Conservation (phyloP, 2,888 invertebrate species). For the Drosophila kanekoi region DNA sequence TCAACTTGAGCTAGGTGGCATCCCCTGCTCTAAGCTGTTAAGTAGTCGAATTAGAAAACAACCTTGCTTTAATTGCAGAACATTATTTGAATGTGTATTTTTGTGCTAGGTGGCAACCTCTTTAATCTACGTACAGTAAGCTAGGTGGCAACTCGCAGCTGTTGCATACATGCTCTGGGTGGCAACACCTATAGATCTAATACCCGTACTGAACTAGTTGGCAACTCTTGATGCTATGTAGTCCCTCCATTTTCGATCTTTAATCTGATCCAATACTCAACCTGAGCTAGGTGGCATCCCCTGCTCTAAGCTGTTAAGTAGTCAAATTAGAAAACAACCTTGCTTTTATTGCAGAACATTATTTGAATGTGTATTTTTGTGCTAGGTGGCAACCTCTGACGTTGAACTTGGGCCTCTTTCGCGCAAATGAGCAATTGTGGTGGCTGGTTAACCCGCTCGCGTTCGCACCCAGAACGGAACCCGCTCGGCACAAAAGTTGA, state of each 20-base stretch:
- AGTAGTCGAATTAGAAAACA: no score
- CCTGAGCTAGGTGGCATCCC: neutral
- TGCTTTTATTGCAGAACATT: no score
- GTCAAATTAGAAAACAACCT: no score
- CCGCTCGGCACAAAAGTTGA: slow-evolving; percentile 60
- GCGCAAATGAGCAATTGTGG: slow-evolving; percentile 13
- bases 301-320: no score
- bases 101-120: neutral
- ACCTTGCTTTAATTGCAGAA: no score
- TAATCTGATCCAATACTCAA: neutral
- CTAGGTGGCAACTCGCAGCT: slow-evolving; percentile 1
- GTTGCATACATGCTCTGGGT: neutral
- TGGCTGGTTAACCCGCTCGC: neutral
- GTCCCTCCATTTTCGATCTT: no score
- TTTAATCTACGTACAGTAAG: neutral
- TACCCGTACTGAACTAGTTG: no score
- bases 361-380: neutral
- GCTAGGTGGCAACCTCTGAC: slow-evolving; percentile 9
- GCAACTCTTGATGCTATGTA: no score
- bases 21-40: neutral
- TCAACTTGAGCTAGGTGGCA: neutral
- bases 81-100: no score
- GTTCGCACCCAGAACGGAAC: neutral
- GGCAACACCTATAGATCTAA: no score
- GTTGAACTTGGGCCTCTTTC: slow-evolving; percentile 24